Evolutionary conservation across 1,140 invertebrate genomes (phyloP).

Genomic region (Drosophila repletoides): DNA sequence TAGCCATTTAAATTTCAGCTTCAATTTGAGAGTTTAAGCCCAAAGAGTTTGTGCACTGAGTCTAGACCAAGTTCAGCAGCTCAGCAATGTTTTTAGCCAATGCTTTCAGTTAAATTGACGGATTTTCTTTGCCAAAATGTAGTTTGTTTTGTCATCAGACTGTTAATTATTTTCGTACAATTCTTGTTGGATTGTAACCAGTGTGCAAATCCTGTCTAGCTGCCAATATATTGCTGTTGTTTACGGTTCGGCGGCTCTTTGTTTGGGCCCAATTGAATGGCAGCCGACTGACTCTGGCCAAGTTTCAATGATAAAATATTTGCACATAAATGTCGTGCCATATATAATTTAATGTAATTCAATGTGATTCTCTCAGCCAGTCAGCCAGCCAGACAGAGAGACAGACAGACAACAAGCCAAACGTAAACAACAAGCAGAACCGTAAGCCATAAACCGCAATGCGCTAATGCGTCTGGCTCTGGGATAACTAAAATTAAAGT

Average conservation of each 20-base stretch:
- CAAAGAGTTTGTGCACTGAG: too few relatives aligned
- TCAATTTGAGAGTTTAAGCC: too few relatives aligned
- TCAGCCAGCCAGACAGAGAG: too few relatives aligned
- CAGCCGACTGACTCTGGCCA: conserved; percentile 34
- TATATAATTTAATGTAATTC: conserved; percentile 74
- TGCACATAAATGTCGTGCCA: conserved; percentile 77
- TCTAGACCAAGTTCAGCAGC: too few relatives aligned
- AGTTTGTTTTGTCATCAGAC: too few relatives aligned
- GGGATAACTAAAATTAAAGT: conserved; percentile 11
- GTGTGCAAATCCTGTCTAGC: conserved; percentile 20
- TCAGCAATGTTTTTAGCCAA: too few relatives aligned
- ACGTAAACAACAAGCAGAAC: conserved; percentile 23
- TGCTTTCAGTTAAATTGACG: too few relatives aligned
- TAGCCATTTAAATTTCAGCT: not conserved
- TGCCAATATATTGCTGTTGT: conserved; percentile 42
- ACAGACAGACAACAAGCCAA: conserved; percentile 6
- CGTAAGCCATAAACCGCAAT: conserved; percentile 73
- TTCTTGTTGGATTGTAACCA: not conserved
- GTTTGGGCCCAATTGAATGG: conserved; percentile 40
- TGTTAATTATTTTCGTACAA: too few relatives aligned
- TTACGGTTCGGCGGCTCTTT: conserved; percentile 44
- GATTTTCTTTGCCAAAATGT: too few relatives aligned
- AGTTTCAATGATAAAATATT: conserved; percentile 77
- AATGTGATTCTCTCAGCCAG: too few relatives aligned
- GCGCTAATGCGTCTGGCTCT: conserved; percentile 56